phyloP scores from a whole-genome alignment of 53 echinoderm and acorn worm genomes.

The Luidia sarsii region DNA sequence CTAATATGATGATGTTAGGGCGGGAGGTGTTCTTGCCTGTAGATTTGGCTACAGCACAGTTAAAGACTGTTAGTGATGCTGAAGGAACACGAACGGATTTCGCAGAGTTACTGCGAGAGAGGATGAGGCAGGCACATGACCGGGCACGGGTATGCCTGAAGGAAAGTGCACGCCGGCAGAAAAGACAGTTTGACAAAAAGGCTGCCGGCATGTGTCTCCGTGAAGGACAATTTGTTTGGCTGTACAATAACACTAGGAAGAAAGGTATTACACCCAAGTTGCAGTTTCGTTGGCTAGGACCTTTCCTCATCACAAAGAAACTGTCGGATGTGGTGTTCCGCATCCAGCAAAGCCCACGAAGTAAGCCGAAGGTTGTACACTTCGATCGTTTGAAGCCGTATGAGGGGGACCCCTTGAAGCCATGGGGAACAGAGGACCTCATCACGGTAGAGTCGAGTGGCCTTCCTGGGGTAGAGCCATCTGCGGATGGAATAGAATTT shows the following conservation, averaged over 20 bases:
- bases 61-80: no score
- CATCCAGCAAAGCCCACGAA: neutral
- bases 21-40: no score
- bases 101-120: no score
- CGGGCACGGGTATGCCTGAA: neutral
- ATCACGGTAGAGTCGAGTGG: no score
- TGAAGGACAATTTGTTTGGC: slow-evolving; percentile 1
- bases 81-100: no score
- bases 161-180: slow-evolving; percentile 5
- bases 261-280: neutral
- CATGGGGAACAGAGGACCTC: neutral
- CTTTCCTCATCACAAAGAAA: neutral
- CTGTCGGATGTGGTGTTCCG: neutral
- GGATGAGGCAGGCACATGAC: no score
- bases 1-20: slow-evolving; percentile 8
- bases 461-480: no score
- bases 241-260: neutral
- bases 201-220: neutral
- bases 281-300: neutral
- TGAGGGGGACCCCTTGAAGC: neutral
- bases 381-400: neutral
- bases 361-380: neutral
- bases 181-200: slow-evolving; percentile 13
- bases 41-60: no score
- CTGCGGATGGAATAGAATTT: no score